These are phyloP conservation scores for Drosophila demipolita DNA, from an alignment of 2,888 invertebrate genomes.

Conservation along the genomic window DNA sequence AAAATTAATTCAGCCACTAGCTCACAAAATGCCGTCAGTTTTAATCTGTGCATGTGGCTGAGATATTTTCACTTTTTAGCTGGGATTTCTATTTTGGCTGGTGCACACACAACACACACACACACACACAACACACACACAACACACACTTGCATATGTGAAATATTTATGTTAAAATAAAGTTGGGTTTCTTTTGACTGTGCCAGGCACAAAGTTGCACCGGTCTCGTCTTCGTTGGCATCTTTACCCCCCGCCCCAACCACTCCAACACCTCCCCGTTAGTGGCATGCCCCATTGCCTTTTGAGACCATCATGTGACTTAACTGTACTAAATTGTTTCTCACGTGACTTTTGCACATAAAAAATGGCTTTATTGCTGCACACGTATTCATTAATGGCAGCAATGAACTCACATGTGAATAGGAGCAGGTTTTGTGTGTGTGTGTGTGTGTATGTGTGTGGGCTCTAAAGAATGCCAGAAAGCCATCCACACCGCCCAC, in stretches of 20 bases:
- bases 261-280: not conserved
- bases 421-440: conserved; percentile 29
- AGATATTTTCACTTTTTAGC: conserved; percentile 69
- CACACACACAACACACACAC: conserved; percentile 3
- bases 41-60: conserved; percentile 40
- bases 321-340: conserved; percentile 79
- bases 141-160: conserved; percentile 8
- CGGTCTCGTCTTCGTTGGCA: conserved; percentile 17
- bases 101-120: conserved; percentile 6
- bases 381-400: conserved; percentile 80
- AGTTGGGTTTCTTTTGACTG: conserved; percentile 73
- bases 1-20: conserved; percentile 71
- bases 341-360: conserved; percentile 78
- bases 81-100: conserved; percentile 41
- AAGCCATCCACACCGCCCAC: not conserved
- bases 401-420: conserved; percentile 79
- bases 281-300: not conserved
- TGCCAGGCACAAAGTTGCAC: conserved; percentile 76
- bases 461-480: conserved; percentile 34
- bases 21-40: conserved; percentile 52
- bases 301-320: conserved; percentile 35
- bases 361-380: conserved; percentile 80
- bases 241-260: conserved; percentile 6
- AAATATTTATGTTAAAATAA: conserved; percentile 65
- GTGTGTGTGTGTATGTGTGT: conserved; percentile 10